Evolutionary conservation across 2,797 vertebrate species (phyloP).

Genomic region (Limosa lapponica): DNA sequence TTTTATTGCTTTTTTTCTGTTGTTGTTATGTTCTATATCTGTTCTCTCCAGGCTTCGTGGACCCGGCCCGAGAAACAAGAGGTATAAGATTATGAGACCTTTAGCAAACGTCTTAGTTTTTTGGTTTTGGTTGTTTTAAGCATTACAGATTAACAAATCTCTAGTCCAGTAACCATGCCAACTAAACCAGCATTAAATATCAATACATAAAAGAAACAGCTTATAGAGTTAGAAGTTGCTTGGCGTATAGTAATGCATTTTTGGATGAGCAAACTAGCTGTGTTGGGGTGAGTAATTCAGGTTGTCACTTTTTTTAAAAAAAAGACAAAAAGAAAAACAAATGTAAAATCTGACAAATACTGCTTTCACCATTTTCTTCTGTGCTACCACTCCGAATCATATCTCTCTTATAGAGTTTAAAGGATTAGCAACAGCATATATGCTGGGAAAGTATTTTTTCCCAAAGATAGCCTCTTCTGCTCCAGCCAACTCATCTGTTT

Average conservation of each 20-base stretch:
- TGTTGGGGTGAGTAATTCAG: conserved; percentile 64
- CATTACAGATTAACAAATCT: conserved; percentile 72
- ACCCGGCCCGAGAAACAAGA: conserved; percentile 98
- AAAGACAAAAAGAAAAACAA: not conserved
- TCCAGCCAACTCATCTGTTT: conserved; percentile 78
- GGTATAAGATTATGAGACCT: conserved; percentile 90
- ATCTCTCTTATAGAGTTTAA: not conserved
- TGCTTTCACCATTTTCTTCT: conserved; percentile 2
- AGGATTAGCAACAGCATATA: not conserved
- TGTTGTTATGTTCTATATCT: conserved; percentile 88
- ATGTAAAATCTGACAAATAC: conserved; percentile 6
- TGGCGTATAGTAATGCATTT: conserved; percentile 46
- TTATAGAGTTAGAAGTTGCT: conserved; percentile 69
- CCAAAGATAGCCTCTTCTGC: not conserved
- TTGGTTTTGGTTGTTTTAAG: conserved; percentile 51
- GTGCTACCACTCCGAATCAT: not conserved
- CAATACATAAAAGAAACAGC: not conserved
- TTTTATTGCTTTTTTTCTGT: conserved; percentile 81
- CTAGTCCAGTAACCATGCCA: conserved; percentile 66
- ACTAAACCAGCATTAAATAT: conserved; percentile 64
- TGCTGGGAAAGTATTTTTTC: not conserved
- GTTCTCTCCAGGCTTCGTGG: conserved; percentile 98
- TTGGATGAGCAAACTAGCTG: conserved; percentile 78
- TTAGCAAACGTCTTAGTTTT: conserved; percentile 81
- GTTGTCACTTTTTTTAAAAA: not conserved